Percentiles rank a stretch among this genome's conserved stretches.
phyloP scores from a whole-genome alignment of 2,888 invertebrate species.

The Chrysomela aeneicollis region DNA sequence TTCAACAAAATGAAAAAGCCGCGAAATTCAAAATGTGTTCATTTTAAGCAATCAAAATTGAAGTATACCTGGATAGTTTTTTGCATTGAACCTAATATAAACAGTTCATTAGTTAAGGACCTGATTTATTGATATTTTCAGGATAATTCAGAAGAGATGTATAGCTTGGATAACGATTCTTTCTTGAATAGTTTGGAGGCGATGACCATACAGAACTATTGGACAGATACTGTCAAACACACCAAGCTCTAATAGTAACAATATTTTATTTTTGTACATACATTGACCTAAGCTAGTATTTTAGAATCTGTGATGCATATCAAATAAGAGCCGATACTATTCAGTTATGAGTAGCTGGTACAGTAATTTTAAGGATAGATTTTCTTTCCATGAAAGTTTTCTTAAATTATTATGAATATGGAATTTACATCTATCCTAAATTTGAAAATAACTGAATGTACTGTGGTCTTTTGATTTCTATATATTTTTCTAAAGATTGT shows the following conservation, averaged over 20 bases:
- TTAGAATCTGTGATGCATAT: constrained; percentile 61
- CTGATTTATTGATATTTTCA: no score
- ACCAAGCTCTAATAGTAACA: constrained; percentile 75
- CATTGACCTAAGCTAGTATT: constrained; percentile 51
- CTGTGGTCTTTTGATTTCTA: constrained; percentile 29
- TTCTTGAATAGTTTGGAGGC: constrained; percentile 92
- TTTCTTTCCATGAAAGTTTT: neutral
- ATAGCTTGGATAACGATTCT: constrained; percentile 92
- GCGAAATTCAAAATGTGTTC: no score
- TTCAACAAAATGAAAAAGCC: no score
- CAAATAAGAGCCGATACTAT: constrained; percentile 44
- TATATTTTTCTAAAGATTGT: constrained; percentile 37
- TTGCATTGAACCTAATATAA: no score
- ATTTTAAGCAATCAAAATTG: no score
- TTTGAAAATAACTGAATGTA: constrained; percentile 18
- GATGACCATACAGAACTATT: constrained; percentile 93
- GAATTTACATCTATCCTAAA: neutral
- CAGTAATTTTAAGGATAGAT: constrained; percentile 20
- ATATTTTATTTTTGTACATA: constrained; percentile 43
- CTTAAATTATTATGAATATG: neutral
- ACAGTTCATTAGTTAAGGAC: no score
- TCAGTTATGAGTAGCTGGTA: constrained; percentile 8
- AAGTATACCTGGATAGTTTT: no score
- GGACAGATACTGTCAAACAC: constrained; percentile 91
- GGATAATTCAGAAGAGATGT: constrained; percentile 95